These are phyloP conservation scores for Pollenia griseotomentosa DNA, from an alignment of 2,888 invertebrate species.

Conservation along the genomic window DNA sequence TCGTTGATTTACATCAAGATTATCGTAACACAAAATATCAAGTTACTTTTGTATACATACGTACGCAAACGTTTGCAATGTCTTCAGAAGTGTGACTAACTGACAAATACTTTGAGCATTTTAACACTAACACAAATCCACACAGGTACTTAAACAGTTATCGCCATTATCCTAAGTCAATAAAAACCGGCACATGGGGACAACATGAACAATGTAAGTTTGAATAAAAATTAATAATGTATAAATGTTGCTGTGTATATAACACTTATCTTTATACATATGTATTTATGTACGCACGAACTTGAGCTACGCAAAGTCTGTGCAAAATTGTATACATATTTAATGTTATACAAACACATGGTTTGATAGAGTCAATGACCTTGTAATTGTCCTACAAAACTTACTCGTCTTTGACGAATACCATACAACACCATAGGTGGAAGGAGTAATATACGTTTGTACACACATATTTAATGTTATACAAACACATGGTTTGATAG, in stretches of 20 bases:
- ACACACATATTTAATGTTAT: no score
- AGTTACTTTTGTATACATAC: conserved; percentile 19
- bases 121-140: conserved; percentile 25
- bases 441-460: no score
- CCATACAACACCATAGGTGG: not conserved
- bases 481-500: no score
- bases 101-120: not conserved
- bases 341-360: conserved; percentile 12
- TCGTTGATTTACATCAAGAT: conserved; percentile 13
- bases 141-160: conserved; percentile 21
- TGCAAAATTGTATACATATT: conserved; percentile 27
- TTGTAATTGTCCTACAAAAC: conserved; percentile 34
- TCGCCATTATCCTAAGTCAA: conserved; percentile 46
- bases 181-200: conserved; percentile 32
- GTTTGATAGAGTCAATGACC: conserved; percentile 64
- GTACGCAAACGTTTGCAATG: not conserved
- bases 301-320: not conserved
- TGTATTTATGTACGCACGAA: not conserved
- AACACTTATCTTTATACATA: not conserved
- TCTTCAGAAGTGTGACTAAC: not conserved
- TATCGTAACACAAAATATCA: conserved; percentile 14
- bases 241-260: not conserved
- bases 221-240: not conserved
- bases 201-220: not conserved
- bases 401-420: not conserved